phyloP scores from a whole-genome alignment of 1,140 invertebrate species.

The Solenopsis fugax region DNA sequence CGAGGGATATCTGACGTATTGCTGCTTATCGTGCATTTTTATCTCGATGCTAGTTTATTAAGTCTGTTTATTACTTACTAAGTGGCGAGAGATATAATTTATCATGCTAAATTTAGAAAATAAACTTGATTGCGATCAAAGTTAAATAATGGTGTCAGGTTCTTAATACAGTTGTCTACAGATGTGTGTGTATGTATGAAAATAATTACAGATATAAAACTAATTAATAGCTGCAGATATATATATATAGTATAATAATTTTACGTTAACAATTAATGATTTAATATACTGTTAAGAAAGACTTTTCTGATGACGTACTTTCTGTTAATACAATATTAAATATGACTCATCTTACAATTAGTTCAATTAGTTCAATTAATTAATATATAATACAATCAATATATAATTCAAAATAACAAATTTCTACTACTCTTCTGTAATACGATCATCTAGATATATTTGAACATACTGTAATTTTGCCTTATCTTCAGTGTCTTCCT shows the following conservation, averaged over 20 bases:
- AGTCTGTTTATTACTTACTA: neutral
- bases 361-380: neutral
- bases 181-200: neutral
- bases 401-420: neutral
- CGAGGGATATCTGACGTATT: neutral
- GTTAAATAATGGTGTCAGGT: neutral
- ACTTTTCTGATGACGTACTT: neutral
- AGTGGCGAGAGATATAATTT: neutral
- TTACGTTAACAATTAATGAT: neutral
- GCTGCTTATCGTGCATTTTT: neutral
- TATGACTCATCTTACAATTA: too few relatives aligned
- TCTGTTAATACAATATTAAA: too few relatives aligned
- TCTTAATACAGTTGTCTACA: neutral
- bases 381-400: neutral
- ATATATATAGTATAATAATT: too few relatives aligned
- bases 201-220: neutral
- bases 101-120: neutral
- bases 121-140: neutral
- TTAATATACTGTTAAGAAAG: neutral
- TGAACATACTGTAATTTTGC: neutral
- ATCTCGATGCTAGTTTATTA: neutral
- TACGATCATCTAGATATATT: neutral
- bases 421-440: neutral
- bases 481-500: neutral
- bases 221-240: too few relatives aligned